Conservation (phyloP, 2,797 vertebrate genomes). For the Etheostoma perlongum region DNA sequence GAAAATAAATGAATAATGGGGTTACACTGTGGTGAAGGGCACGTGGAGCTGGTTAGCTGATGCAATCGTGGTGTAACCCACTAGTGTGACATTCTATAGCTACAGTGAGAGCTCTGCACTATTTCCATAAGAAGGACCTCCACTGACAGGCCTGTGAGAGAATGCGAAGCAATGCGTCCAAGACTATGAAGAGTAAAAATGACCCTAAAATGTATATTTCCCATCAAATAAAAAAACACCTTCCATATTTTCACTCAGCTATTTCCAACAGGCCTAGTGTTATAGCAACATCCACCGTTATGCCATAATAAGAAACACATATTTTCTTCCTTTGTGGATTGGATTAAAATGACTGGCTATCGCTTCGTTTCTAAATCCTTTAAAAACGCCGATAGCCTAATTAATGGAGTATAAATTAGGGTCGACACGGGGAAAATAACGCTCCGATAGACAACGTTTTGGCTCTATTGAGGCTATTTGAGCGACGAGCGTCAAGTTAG, state of each 20-base stretch:
- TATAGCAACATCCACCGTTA: too few species aligned
- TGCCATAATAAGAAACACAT: neutral
- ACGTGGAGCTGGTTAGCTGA: slow-evolving; percentile 42
- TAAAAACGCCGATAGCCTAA: neutral
- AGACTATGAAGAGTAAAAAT: neutral
- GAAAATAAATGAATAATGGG: neutral
- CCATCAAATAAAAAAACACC: neutral
- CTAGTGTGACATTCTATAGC: neutral
- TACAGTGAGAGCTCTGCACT: neutral
- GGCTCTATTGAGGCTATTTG: neutral
- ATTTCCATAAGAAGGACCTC: neutral
- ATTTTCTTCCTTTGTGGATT: neutral
- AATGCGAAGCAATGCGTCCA: neutral
- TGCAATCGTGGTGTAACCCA: slow-evolving; percentile 54
- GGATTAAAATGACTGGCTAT: neutral
- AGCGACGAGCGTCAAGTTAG: rapidly evolving
- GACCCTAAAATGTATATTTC: neutral
- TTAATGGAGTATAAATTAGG: neutral
- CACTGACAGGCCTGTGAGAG: neutral
- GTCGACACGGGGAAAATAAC: too few species aligned
- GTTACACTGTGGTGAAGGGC: slow-evolving; percentile 13
- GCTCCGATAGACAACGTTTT: slow-evolving; percentile 19
- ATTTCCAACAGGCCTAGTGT: neutral
- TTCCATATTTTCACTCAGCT: neutral
- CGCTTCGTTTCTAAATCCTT: neutral